Percentiles rank a stretch among this genome's conserved stretches.
Evolutionary conservation across 2,888 invertebrate genomes (phyloP).

Genomic region (Macrophya alboannulata): DNA sequence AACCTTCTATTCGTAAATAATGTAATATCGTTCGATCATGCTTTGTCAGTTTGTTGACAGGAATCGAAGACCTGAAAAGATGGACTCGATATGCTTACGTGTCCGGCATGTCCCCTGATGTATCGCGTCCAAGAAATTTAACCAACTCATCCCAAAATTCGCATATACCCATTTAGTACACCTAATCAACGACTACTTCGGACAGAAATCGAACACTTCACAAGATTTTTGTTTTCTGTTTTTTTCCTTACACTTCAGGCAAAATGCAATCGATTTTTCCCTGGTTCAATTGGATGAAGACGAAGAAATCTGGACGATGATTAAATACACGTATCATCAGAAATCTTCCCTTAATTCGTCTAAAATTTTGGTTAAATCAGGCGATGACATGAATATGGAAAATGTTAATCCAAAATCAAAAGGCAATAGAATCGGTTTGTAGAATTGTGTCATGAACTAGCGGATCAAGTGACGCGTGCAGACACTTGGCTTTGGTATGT

Average conservation of each 20-base stretch:
- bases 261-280: neutral
- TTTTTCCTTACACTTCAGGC: too few species aligned
- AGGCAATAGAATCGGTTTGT: neutral
- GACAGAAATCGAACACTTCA: too few species aligned
- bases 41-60: slow-evolving; percentile 43
- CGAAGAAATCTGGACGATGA: neutral
- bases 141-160: neutral
- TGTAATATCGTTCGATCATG: slow-evolving; percentile 56
- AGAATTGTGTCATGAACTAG: neutral
- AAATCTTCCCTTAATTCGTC: neutral
- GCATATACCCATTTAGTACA: neutral
- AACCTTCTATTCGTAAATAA: slow-evolving; percentile 52
- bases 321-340: neutral
- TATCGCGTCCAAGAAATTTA: neutral
- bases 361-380: neutral
- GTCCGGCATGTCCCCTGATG: slow-evolving; percentile 18
- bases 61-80: slow-evolving; percentile 29
- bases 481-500: neutral
- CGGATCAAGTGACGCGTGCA: neutral
- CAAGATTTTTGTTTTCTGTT: too few species aligned
- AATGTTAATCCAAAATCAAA: neutral
- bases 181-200: neutral
- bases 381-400: neutral
- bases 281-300: neutral
- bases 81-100: slow-evolving; percentile 19